phyloP scores from a whole-genome alignment of 2,113 vertebrate genomes.

The Anoura caudifer region DNA sequence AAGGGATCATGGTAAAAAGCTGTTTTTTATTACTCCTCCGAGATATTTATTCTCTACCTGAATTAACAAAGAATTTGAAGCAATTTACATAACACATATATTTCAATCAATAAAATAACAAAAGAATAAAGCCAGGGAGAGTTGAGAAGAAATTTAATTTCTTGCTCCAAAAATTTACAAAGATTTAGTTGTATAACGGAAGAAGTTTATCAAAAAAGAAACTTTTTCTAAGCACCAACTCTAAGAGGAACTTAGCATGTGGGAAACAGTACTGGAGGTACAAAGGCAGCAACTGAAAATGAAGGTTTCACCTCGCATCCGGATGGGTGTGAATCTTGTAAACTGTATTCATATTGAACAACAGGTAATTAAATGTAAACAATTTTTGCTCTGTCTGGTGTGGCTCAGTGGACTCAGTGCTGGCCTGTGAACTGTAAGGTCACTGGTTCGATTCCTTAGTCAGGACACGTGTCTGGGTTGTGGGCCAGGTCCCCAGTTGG shows the following conservation, averaged over 20 bases:
- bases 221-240: neutral
- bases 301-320: neutral
- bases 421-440: no score
- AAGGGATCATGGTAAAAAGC: neutral
- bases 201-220: neutral
- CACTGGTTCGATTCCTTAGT: no score
- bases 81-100: neutral
- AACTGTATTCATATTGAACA: neutral
- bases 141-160: slow-evolving; percentile 23
- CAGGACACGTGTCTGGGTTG: no score
- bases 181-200: slow-evolving; percentile 2
- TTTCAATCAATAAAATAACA: neutral
- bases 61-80: slow-evolving; percentile 20
- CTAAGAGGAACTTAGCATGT: neutral
- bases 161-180: neutral
- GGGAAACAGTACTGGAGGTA: neutral
- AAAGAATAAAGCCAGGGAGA: neutral
- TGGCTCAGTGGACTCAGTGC: no score
- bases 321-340: neutral
- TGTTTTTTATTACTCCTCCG: neutral
- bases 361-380: neutral
- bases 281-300: neutral
- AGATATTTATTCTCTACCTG: neutral
- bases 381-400: neutral
- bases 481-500: no score